A percentile compares a stretch with the other conserved stretches of the same genome.
Evolutionary conservation across 2,888 invertebrate genomes (phyloP).

Genomic region (Chloroclystis v-ata): DNA sequence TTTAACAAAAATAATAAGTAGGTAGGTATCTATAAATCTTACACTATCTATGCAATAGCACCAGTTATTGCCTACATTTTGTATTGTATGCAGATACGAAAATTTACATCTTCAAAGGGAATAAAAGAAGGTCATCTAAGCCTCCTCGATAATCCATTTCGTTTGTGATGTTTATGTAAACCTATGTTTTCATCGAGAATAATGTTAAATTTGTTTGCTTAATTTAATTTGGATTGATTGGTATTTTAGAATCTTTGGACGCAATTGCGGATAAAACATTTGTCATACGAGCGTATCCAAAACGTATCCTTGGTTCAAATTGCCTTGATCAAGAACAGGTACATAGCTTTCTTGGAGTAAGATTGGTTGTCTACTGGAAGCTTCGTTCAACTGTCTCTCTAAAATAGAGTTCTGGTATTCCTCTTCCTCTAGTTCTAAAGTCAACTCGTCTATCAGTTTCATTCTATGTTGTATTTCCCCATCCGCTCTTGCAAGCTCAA

Average conservation of each 20-base stretch:
- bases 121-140: too few species aligned
- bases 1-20: too few species aligned
- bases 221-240: constrained; percentile 16
- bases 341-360: constrained; percentile 68
- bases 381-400: constrained; percentile 67
- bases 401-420: constrained; percentile 69
- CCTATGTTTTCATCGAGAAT: too few species aligned
- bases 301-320: constrained; percentile 48
- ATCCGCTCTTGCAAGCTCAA: constrained; percentile 70
- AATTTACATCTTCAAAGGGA: too few species aligned
- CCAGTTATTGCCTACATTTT: constrained; percentile 30
- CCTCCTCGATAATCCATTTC: too few species aligned
- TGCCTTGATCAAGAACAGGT: constrained; percentile 62
- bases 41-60: constrained; percentile 28
- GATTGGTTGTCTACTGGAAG: constrained; percentile 68
- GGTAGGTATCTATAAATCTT: too few species aligned
- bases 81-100: too few species aligned
- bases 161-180: too few species aligned
- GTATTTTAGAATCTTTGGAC: constrained; percentile 37
- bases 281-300: constrained; percentile 73
- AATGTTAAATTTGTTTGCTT: too few species aligned
- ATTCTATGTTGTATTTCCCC: constrained; percentile 74
- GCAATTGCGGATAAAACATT: constrained; percentile 28
- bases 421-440: constrained; percentile 72
- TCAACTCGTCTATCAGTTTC: constrained; percentile 74